A percentile compares a stretch with the other conserved stretches of the same genome.
phyloP scores from a whole-genome alignment of 2,113 vertebrate genomes.

The Halcyon malimbica region DNA sequence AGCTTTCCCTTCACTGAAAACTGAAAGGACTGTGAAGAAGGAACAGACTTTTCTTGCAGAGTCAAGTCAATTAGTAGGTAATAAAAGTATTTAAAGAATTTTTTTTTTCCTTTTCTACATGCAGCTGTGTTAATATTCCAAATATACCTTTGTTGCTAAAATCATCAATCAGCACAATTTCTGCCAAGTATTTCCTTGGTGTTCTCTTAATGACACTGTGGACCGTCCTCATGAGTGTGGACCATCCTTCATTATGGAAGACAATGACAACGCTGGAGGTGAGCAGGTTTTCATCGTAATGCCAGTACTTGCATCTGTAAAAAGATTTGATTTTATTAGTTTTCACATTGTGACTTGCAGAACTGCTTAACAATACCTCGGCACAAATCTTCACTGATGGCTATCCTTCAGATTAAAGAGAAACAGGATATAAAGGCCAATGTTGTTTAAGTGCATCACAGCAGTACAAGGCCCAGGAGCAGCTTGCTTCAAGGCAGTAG shows the following conservation, averaged over 20 bases:
- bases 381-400: not conserved
- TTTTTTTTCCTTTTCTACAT: not conserved
- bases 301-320: slow-evolving; percentile 85
- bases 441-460: not conserved
- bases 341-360: not conserved
- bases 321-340: slow-evolving; percentile 6
- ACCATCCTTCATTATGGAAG: slow-evolving; percentile 88
- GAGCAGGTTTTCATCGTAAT: slow-evolving; percentile 84
- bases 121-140: not conserved
- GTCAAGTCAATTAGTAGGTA: not conserved
- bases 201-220: slow-evolving; percentile 88
- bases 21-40: not conserved
- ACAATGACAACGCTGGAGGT: slow-evolving; percentile 83
- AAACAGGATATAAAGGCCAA: not conserved
- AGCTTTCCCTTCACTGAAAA: not conserved
- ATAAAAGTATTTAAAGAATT: not conserved
- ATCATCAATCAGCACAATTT: slow-evolving; percentile 87
- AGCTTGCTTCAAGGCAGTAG: not conserved
- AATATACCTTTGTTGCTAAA: slow-evolving; percentile 86
- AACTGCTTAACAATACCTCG: not conserved
- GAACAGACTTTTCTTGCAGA: not conserved
- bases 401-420: not conserved
- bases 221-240: slow-evolving; percentile 85
- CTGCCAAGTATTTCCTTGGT: slow-evolving; percentile 82
- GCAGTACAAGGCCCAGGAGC: not conserved